phyloP scores from a whole-genome alignment of 2,888 invertebrate species.

The Chesias legatella region DNA sequence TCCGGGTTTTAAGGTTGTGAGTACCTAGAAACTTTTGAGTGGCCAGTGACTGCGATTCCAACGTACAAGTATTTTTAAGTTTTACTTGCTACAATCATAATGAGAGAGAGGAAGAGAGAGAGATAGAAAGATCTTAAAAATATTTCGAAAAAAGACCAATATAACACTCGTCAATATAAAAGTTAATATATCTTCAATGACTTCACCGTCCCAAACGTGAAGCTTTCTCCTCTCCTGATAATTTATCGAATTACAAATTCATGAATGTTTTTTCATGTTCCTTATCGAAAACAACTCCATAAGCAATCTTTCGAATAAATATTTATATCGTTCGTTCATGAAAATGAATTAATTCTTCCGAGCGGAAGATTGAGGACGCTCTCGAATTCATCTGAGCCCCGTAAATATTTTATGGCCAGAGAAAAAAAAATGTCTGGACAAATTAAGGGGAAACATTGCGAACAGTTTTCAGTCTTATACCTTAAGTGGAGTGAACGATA shows the following conservation, averaged over 20 bases:
- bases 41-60: conserved; percentile 1
- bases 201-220: too few relatives aligned
- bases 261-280: neutral
- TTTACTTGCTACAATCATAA: too few relatives aligned
- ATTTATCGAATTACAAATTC: conserved; percentile 1
- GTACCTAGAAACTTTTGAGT: conserved; percentile 4
- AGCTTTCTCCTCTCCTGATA: too few relatives aligned
- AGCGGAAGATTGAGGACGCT: conserved; percentile 58
- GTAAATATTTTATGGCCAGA: conserved; percentile 75
- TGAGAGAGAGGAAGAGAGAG: too few relatives aligned
- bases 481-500: conserved; percentile 77
- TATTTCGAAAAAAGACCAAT: too few relatives aligned
- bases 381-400: conserved; percentile 67
- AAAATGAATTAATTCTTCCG: conserved; percentile 69
- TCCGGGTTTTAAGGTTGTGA: conserved; percentile 6
- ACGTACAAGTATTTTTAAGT: too few relatives aligned
- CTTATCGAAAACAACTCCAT: conserved; percentile 21
- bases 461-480: conserved; percentile 76
- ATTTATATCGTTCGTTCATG: conserved; percentile 60
- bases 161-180: too few relatives aligned
- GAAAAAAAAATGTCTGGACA: conserved; percentile 69
- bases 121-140: too few relatives aligned
- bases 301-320: conserved; percentile 31
- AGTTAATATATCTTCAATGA: too few relatives aligned
- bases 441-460: conserved; percentile 69